Evolutionary conservation across 2,113 vertebrate species (phyloP), one percentile per base, ranked within the genome.

Genomic region (Delphinus delphis): DNA sequence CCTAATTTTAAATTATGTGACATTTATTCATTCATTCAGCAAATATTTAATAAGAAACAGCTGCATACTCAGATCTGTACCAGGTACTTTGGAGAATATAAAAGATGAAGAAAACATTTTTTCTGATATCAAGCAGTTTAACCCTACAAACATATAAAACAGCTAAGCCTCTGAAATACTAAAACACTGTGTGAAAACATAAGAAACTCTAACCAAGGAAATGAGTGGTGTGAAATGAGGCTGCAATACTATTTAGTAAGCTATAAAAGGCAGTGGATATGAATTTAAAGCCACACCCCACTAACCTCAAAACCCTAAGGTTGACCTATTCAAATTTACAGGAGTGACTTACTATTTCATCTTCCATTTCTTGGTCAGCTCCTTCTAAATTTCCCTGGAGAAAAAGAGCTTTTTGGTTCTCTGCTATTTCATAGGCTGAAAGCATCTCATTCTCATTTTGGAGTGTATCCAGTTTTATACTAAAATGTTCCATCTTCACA

Each of bases 391-490:
- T 94, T 63, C 90, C 82, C 5, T 93, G 98, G 47, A 98, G 41
- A 74, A 99, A 99, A 60, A 99, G 99, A 60, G 93, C 71, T 86
- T 98, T 99, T 88, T 98, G 99, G 38, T 98, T 98, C 93, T 99
- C 98, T 79, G 99, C 99, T 96, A 99, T 97, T 79, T 98, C 96
- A 97, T 98, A 98, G 3, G 98, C 96, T 76, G 98, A 95, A 55
- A 98, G 97, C 60, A 97, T 95, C 81, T 98, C 96, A 38, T 97
- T 97, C 68, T 98, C 97, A 21, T 99, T 99, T 76, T 98, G 98
- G 73, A 99, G 98, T 8, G 98, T 98, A 97, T 99, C 99, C 96
- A 99, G 97, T 93, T 98, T 99, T 94, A 99, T 98, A 83, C 88
- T 98, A 92, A 99, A 99, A 53, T 98, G 98, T 58, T 95, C 97